Evolutionary conservation across 2,113 vertebrate genomes (phyloP).

Genomic region (Sardina pilchardus): DNA sequence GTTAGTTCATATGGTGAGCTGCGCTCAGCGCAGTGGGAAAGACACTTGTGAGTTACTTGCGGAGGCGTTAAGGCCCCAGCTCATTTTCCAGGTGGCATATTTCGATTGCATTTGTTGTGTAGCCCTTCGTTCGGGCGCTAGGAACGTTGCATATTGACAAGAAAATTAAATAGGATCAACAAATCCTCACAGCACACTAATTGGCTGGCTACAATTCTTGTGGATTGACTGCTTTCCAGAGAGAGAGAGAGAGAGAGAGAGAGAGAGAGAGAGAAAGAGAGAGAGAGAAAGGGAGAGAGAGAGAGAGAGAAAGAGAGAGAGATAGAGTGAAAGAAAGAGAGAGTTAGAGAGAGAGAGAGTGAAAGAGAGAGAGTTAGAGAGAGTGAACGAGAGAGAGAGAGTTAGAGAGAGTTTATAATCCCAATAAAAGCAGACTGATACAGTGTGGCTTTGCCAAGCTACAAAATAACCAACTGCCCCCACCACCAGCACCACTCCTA

Average conservation of each 20-base stretch:
- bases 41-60: neutral
- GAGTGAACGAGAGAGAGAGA: neutral
- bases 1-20: neutral
- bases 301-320: neutral
- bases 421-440: neutral
- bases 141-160: neutral
- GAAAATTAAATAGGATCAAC: neutral
- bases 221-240: neutral
- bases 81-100: neutral
- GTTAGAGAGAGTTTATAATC: neutral
- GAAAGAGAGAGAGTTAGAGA: neutral
- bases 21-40: neutral
- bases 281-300: neutral
- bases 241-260: neutral
- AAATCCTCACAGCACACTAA: neutral
- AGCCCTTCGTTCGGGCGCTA: neutral
- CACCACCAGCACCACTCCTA: neutral
- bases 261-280: neutral
- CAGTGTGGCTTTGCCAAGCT: neutral
- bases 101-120: neutral
- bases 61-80: neutral
- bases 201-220: conserved; percentile 8
- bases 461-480: neutral
- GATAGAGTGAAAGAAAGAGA: neutral
- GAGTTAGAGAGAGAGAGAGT: neutral